Evolutionary conservation across 2,888 invertebrate genomes (phyloP).

Genomic region (Ceriagrion tenellum): DNA sequence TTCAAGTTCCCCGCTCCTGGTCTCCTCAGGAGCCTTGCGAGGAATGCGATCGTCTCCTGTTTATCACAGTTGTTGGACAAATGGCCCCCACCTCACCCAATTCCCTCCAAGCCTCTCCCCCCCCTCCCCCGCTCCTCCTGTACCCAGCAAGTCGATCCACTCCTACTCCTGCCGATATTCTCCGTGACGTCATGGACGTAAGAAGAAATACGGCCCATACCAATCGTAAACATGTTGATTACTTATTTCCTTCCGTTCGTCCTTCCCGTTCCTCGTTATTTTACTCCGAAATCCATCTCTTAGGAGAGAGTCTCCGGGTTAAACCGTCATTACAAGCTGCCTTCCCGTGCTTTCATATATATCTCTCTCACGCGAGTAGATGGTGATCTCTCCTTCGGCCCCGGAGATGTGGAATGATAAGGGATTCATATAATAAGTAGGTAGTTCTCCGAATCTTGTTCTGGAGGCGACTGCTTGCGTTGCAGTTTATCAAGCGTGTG

Average conservation of each 20-base stretch:
- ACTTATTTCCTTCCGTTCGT: constrained; percentile 51
- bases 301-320: neutral
- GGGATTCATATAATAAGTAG: constrained; percentile 1
- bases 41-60: constrained; percentile 50
- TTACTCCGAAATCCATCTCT: neutral
- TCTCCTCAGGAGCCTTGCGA: neutral
- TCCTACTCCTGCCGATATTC: neutral
- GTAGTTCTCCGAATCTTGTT: neutral
- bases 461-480: constrained; percentile 1
- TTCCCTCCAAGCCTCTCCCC: neutral
- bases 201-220: constrained; percentile 19
- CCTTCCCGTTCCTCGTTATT: neutral
- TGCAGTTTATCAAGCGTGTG: constrained; percentile 23
- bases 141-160: neutral
- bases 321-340: constrained; percentile 12
- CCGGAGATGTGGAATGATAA: neutral
- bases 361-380: neutral
- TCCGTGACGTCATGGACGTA: neutral
- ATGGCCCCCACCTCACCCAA: neutral
- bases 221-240: constrained; percentile 64
- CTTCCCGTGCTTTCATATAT: neutral
- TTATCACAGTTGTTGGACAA: constrained; percentile 61
- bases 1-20: neutral
- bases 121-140: neutral
- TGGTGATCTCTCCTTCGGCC: neutral